Evolutionary conservation across 2,113 vertebrate genomes (phyloP), one percentile per base, ranked within the genome.

Genomic region (Seriola aureovittata): DNA sequence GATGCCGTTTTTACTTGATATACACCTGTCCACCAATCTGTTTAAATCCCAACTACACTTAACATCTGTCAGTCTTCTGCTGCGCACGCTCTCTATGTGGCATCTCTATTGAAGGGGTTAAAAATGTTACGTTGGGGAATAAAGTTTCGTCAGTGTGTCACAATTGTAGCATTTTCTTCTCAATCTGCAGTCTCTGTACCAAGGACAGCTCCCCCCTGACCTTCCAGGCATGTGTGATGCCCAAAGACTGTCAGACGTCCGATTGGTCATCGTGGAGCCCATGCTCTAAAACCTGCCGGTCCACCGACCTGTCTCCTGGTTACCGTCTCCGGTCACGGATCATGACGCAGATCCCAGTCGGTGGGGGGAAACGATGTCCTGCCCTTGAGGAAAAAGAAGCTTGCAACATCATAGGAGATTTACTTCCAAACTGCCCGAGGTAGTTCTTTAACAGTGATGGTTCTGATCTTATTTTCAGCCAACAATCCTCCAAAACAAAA

Each of bases 231-330:
- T 99, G 98, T 5, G 76, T 97, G 78, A 91, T 99, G 72, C 94
- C 97, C 25, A 96, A 94, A 89, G 96, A 97, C 94, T 99, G 98
- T 2, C 91, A 95, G 80, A 93, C 89, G 0, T 96, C 96, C 0
- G 94, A 96, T 25, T 99, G 98, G 98, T 96, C 96, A 0, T 73
- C 88, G 0, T 99, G 98, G 98, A 97, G 96, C 50, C n/a, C 90
- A 8, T 99, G 98, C 92, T 96, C 95, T 0, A 96, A 91, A 91
- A 96, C 96, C 0, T 99, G 98, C 9, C 94, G 34, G 23, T 96
- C 96, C 57, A 93, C 90, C 11, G 94, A 95, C 65, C 88, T 96
- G 8, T 84, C 93, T 2, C 95, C 96, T 0, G 98, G 96, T 59
- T 96, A 97, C 36, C 96, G 97, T 19, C 94, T 95, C 71, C 95